Base-by-base conservation (phyloP, 2,888 invertebrate genomes). In the Amorpha juglandis region DNA sequence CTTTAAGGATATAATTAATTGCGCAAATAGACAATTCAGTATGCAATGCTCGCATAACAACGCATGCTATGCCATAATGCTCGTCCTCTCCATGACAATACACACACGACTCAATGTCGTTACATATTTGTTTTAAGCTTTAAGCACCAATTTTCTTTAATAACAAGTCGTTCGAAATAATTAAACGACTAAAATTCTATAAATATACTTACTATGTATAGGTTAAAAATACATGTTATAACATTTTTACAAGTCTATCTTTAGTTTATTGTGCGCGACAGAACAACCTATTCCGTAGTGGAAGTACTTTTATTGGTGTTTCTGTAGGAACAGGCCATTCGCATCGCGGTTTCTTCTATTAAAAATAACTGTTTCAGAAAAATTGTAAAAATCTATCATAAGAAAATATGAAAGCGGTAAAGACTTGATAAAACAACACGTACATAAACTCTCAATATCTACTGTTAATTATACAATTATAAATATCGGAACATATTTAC, bases 141-240 rank as follows among this genome's bases (percentile, higher is more conserved):
- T 90, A 92, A 93, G 92, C 92, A 92, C 92, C 93, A 92, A 93
- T 91, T 92, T 92, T 93, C 89, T 90, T 93, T 92, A 27, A 92
- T 93, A 93, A 93, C 92, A 92, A 93, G 92, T 92, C 93, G 92
- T 93, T 93, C 91, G 90, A 93, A 93, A 93, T 92, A 92, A 91
- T 91, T 92, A 92, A 93, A 93, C 93, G 92, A 93, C 92, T 90
- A 91, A 91, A 92, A 84, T 91, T 92, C 91, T 92, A 93, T 93
- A 93, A 92, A 93, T 92, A 93, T 92, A 55, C 92, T 92, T 92
- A 92, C 90, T 92, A 93, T 92, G 87, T 91, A 92, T 91, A 92
- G 91, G 90, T 93, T 93, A 92, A 93, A 93, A 93, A 93, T 93
- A 93, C 92, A 91, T 86, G 91, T 92, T 87, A 87, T 92, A 93